phyloP scores from a whole-genome alignment of 2,888 invertebrate genomes.

The Phyto melanocephala region DNA sequence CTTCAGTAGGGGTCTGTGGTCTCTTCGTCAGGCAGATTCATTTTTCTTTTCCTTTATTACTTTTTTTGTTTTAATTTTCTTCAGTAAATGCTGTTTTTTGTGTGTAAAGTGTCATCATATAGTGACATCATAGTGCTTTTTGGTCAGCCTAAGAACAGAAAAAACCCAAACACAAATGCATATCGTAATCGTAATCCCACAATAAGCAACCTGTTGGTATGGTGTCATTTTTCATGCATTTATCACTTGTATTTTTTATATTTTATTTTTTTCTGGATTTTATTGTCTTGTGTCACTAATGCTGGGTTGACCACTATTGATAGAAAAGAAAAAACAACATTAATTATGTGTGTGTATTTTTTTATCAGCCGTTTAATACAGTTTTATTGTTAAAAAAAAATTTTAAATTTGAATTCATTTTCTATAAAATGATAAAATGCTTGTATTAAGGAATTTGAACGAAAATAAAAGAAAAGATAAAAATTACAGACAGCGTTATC shows the following conservation, averaged over 20 bases:
- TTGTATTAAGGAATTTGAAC: too few species aligned
- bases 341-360: slow-evolving; percentile 45
- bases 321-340: slow-evolving; percentile 10
- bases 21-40: slow-evolving; percentile 37
- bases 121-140: slow-evolving; percentile 7
- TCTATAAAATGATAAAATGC: background rate
- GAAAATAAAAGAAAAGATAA: background rate
- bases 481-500: slow-evolving; percentile 51
- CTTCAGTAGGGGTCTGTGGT: slow-evolving; percentile 64
- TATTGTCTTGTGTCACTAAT: slow-evolving; percentile 43
- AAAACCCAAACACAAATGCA: background rate
- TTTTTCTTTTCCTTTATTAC: slow-evolving; percentile 45
- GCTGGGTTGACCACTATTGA: slow-evolving; percentile 10
- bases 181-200: background rate
- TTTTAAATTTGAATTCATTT: slow-evolving; percentile 17
- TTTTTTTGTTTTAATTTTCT: background rate
- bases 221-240: slow-evolving; percentile 65
- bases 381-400: slow-evolving; percentile 36
- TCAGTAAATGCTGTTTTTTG: slow-evolving; percentile 24
- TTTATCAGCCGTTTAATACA: slow-evolving; percentile 37
- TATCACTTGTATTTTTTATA: slow-evolving; percentile 53
- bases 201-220: slow-evolving; percentile 60
- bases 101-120: slow-evolving; percentile 59
- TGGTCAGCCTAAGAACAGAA: background rate
- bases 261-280: slow-evolving; percentile 1